Evolutionary conservation across 2,888 invertebrate genomes (phyloP).

Genomic region (Rhagium mordax): DNA sequence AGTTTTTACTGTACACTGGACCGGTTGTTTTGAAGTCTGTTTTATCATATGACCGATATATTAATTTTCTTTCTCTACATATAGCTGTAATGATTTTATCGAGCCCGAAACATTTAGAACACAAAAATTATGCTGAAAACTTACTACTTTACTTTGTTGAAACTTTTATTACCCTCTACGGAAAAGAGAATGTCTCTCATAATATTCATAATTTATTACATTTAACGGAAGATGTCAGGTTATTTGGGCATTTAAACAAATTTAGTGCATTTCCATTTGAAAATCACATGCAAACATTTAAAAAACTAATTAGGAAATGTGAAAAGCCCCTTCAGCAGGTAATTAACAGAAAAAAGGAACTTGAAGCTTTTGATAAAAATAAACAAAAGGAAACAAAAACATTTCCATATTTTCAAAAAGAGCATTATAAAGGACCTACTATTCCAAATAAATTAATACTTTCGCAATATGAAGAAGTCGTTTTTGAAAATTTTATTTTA

Average conservation of each 20-base stretch:
- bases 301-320: slow-evolving; percentile 26
- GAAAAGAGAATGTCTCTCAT: too few species aligned
- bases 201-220: slow-evolving; percentile 33
- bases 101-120: not conserved
- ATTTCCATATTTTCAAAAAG: slow-evolving; percentile 1
- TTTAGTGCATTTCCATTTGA: slow-evolving; percentile 39
- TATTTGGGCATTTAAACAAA: slow-evolving; percentile 24
- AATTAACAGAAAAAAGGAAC: slow-evolving; percentile 13
- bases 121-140: slow-evolving; percentile 12
- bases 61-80: slow-evolving; percentile 31
- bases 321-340: slow-evolving; percentile 36
- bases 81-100: slow-evolving; percentile 28
- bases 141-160: slow-evolving; percentile 32
- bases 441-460: not conserved
- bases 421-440: slow-evolving; percentile 26
- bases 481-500: slow-evolving; percentile 31
- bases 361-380: not conserved
- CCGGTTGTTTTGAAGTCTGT: slow-evolving; percentile 29
- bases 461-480: slow-evolving; percentile 26
- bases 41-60: slow-evolving; percentile 24
- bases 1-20: slow-evolving; percentile 33
- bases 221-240: slow-evolving; percentile 27
- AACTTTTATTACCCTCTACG: slow-evolving; percentile 29
- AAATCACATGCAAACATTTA: slow-evolving; percentile 31
- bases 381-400: not conserved